phyloP scores from a whole-genome alignment of 2,888 invertebrate species.

The Heliothis peltigera region DNA sequence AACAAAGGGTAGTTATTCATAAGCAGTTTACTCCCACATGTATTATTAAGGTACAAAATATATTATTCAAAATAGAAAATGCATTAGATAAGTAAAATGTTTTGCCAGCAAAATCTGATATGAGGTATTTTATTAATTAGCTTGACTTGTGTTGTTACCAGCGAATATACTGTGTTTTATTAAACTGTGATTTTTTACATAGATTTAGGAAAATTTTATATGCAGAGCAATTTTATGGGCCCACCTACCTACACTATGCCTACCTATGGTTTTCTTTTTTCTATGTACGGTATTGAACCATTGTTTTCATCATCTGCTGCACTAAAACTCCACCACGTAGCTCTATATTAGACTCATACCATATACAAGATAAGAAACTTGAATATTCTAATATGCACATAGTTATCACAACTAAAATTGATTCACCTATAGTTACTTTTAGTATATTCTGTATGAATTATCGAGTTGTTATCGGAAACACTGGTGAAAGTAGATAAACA shows the following conservation, averaged over 20 bases:
- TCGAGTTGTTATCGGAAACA: too few relatives aligned
- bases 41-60: conserved; percentile 53
- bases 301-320: background rate
- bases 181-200: conserved; percentile 50
- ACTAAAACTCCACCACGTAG: conserved; percentile 15
- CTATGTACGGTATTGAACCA: background rate
- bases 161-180: conserved; percentile 41
- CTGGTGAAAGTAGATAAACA: too few relatives aligned
- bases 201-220: conserved; percentile 18
- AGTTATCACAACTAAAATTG: background rate
- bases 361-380: background rate
- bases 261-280: conserved; percentile 1
- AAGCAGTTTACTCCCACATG: conserved; percentile 41
- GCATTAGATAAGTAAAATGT: conserved; percentile 23
- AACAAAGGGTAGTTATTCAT: conserved; percentile 53
- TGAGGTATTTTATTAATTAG: conserved; percentile 27
- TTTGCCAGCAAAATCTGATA: conserved; percentile 17
- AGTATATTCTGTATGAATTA: background rate
- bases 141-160: conserved; percentile 35
- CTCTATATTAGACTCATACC: conserved; percentile 2
- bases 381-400: background rate
- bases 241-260: conserved; percentile 11
- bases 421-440: background rate
- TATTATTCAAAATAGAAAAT: conserved; percentile 38
- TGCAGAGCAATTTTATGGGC: conserved; percentile 24